A percentile compares a stretch with the other conserved stretches of the same genome.
Conservation (phyloP, 2,888 invertebrate species). For the Mythimna lalbum region DNA sequence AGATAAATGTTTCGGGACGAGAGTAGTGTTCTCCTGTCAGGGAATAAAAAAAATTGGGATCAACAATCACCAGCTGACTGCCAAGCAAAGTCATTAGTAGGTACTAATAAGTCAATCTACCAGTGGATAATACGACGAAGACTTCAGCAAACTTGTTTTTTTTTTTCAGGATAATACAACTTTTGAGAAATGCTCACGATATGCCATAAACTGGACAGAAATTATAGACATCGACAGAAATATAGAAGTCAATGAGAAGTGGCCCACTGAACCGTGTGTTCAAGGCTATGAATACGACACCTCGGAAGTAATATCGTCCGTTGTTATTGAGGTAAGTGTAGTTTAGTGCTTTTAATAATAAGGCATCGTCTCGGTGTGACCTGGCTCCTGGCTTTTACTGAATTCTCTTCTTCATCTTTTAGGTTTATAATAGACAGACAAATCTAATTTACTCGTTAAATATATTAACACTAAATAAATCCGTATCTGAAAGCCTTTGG, state of each 20-base stretch:
- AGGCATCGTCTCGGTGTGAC: too few species aligned
- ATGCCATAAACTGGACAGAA: constrained; percentile 93
- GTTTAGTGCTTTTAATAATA: background rate
- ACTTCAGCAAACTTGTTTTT: background rate
- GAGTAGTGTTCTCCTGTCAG: background rate
- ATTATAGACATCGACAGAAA: constrained; percentile 77
- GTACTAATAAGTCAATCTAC: constrained; percentile 1
- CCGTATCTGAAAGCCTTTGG: too few species aligned
- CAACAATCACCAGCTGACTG: background rate
- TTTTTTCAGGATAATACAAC: constrained; percentile 82
- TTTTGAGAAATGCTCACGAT: constrained; percentile 93
- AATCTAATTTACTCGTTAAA: too few species aligned
- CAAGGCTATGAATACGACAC: constrained; percentile 96
- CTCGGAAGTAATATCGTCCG: constrained; percentile 93
- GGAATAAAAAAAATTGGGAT: background rate
- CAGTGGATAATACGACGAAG: background rate
- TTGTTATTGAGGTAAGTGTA: constrained; percentile 95
- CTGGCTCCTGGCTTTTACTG: too few species aligned
- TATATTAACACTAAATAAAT: too few species aligned
- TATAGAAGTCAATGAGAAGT: constrained; percentile 85
- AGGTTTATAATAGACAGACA: too few species aligned
- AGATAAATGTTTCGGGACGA: background rate
- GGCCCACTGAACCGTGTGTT: constrained; percentile 93
- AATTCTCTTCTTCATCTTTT: too few species aligned
- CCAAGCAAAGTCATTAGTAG: background rate